phyloP scores from a whole-genome alignment of 2,888 invertebrate genomes.

The Dasysyrphus tricinctus region DNA sequence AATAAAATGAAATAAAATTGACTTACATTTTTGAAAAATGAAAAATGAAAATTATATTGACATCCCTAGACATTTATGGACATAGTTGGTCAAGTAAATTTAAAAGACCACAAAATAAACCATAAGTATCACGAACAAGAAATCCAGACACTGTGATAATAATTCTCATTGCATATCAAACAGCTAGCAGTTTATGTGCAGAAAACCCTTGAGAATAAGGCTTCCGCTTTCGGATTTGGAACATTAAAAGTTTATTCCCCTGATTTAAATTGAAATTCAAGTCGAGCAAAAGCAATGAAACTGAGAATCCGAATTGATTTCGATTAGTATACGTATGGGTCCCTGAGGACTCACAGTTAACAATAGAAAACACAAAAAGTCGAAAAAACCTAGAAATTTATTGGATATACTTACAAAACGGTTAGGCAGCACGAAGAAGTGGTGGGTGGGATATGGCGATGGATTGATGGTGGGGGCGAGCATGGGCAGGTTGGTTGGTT shows the following conservation, averaged over 20 bases:
- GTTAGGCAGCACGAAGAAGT: not conserved
- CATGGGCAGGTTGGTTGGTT: not conserved
- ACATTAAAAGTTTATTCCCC: constrained; percentile 17
- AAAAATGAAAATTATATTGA: not conserved
- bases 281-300: constrained; percentile 59
- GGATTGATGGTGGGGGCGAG: not conserved
- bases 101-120: not conserved
- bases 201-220: not conserved
- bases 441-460: not conserved
- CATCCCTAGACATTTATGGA: not conserved
- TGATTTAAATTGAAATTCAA: constrained; percentile 67
- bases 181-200: not conserved
- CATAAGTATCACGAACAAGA: not conserved
- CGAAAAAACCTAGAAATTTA: constrained; percentile 44
- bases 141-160: not conserved
- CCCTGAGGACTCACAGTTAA: constrained; percentile 62
- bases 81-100: not conserved
- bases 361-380: constrained; percentile 27
- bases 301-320: constrained; percentile 68
- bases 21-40: too few relatives aligned
- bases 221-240: not conserved
- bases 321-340: constrained; percentile 68
- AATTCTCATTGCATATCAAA: not conserved
- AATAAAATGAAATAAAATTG: too few relatives aligned
- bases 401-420: constrained; percentile 48